phyloP scores from a whole-genome alignment of 2,797 vertebrate species.

The Acridotheres tristis region DNA sequence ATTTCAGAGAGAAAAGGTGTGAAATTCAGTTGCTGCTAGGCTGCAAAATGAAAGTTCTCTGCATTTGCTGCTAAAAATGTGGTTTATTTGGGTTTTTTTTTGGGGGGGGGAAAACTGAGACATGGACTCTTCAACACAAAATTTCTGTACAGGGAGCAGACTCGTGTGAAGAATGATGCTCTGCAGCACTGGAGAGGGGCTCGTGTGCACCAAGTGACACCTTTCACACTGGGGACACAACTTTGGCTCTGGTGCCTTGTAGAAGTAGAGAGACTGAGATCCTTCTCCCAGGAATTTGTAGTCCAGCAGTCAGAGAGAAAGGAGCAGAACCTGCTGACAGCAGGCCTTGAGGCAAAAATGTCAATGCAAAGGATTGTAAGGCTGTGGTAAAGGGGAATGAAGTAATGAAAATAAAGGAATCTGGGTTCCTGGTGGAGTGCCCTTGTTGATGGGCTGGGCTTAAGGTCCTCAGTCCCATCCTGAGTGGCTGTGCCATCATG shows the following conservation, averaged over 20 bases:
- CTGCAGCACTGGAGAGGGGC: neutral
- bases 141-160: neutral
- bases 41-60: neutral
- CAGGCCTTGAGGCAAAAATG: neutral
- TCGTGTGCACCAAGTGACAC: fast-evolving
- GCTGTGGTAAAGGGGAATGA: neutral
- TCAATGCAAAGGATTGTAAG: neutral
- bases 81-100: neutral
- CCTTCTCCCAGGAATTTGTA: neutral
- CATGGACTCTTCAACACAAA: neutral
- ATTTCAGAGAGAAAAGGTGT: neutral
- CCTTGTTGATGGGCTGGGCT: neutral
- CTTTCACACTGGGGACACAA: neutral
- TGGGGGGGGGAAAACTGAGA: neutral
- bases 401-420: neutral
- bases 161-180: neutral
- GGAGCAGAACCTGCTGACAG: neutral
- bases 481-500: neutral
- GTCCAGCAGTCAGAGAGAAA: neutral
- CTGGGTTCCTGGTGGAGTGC: neutral
- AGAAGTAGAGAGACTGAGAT: neutral
- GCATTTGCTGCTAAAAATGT: neutral
- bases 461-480: neutral
- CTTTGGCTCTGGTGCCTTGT: neutral
- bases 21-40: neutral